These are phyloP conservation scores for Moxostoma hubbsi DNA, from an alignment of 2,797 vertebrate species.

Conservation along the genomic window DNA sequence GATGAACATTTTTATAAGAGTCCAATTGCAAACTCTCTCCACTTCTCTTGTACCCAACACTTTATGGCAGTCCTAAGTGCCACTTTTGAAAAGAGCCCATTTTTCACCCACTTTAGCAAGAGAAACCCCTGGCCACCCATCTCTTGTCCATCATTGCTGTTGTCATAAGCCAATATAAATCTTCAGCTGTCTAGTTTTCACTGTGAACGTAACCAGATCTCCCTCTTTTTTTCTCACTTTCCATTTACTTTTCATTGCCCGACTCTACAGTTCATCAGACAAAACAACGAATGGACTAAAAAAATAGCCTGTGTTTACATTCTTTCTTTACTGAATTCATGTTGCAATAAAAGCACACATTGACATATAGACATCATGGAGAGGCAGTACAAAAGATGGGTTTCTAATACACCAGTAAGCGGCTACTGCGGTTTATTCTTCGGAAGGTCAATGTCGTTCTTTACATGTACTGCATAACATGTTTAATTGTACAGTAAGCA, in stretches of 20 bases:
- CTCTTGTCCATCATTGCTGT: constrained; percentile 67
- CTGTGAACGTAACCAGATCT: constrained; percentile 51
- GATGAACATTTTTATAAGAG: no score
- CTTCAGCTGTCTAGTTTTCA: constrained; percentile 71
- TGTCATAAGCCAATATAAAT: constrained; percentile 71
- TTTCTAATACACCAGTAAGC: not conserved
- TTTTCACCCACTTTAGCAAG: constrained; percentile 48
- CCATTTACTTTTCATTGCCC: not conserved
- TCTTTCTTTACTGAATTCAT: not conserved
- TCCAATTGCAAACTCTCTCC: not conserved
- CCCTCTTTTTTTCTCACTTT: constrained; percentile 36
- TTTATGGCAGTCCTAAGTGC: constrained; percentile 1
- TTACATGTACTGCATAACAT: constrained; percentile 1
- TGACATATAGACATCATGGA: no score
- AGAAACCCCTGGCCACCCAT: constrained; percentile 62
- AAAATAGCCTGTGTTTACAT: not conserved
- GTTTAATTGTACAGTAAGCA: not conserved
- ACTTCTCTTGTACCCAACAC: not conserved
- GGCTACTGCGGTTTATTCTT: not conserved
- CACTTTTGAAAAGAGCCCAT: constrained; percentile 50
- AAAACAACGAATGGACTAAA: constrained; percentile 9
- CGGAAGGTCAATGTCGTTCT: constrained; percentile 12
- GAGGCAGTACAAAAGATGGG: no score
- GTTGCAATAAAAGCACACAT: not conserved
- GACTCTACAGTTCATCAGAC: not conserved